phyloP scores from a whole-genome alignment of 37 sponge, comb jelly and placozoan genomes.

The Cliona cf. orientalis region DNA sequence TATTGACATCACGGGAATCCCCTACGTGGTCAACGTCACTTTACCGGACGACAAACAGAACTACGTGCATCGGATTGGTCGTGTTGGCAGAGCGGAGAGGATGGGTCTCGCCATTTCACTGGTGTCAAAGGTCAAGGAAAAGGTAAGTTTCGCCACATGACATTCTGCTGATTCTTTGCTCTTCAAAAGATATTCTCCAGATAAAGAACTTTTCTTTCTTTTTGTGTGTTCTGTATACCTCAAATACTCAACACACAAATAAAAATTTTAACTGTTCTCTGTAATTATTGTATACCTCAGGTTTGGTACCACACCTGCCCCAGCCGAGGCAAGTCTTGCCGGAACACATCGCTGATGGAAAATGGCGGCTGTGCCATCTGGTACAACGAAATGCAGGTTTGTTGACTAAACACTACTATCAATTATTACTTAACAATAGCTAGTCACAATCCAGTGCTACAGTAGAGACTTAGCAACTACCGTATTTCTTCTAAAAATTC shows the following conservation, averaged over 20 bases:
- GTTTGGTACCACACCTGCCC: constrained; percentile 98
- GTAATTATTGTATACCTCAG: constrained; percentile 7
- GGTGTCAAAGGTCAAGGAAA: constrained; percentile 82
- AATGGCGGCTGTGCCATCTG: constrained; percentile 96
- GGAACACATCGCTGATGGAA: constrained; percentile 84
- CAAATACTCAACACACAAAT: neutral
- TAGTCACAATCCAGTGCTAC: too few relatives aligned
- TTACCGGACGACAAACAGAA: constrained; percentile 95
- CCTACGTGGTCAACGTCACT: constrained; percentile 95
- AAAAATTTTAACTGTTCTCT: neutral
- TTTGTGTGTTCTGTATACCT: neutral
- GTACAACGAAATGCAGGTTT: constrained; percentile 90
- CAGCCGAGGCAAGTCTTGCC: constrained; percentile 85
- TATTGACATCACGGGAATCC: constrained; percentile 93
- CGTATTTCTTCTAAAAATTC: neutral
- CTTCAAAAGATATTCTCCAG: too few relatives aligned
- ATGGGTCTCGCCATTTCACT: constrained; percentile 98
- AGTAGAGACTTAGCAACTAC: too few relatives aligned
- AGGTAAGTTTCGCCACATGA: constrained; percentile 53
- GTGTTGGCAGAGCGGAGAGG: constrained; percentile 91
- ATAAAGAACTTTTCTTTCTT: too few relatives aligned
- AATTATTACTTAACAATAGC: neutral
- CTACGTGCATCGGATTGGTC: constrained; percentile 94
- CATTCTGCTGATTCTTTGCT: constrained; percentile 1
- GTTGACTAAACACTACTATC: neutral